Percentiles rank a stretch among this genome's conserved stretches.
Evolutionary conservation across 2,888 invertebrate species (phyloP).

Genomic region (Ichneumon xanthorius): DNA sequence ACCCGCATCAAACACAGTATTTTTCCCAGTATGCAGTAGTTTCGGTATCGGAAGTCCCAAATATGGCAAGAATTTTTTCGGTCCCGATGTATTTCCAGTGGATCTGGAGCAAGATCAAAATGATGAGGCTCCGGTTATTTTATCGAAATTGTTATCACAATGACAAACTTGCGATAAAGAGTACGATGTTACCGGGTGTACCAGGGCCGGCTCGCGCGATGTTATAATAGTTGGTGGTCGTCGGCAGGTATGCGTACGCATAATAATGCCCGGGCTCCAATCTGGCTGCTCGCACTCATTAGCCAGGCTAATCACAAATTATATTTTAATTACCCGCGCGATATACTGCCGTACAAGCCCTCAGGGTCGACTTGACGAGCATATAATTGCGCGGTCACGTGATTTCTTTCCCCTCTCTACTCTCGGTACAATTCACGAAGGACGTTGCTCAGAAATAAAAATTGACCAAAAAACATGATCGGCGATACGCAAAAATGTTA

Average conservation of each 20-base stretch:
- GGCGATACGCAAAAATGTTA: too few species aligned
- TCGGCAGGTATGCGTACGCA: conserved; percentile 72
- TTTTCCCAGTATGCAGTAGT: too few species aligned
- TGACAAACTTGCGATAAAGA: conserved; percentile 51
- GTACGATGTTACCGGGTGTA: conserved; percentile 47
- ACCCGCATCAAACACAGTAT: too few species aligned
- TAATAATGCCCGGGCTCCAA: conserved; percentile 68
- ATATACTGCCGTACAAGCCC: conserved; percentile 70
- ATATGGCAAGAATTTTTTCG: not conserved
- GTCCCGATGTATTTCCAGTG: conserved; percentile 8
- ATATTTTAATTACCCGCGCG: conserved; percentile 79
- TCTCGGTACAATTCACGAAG: conserved; percentile 7
- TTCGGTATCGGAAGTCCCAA: too few species aligned
- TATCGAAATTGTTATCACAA: not conserved
- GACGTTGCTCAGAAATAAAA: conserved; percentile 25
- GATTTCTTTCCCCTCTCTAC: conserved; percentile 37
- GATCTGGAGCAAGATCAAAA: conserved; percentile 32
- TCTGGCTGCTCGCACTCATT: conserved; percentile 78
- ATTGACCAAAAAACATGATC: too few species aligned
- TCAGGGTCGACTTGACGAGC: conserved; percentile 71
- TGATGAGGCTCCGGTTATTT: conserved; percentile 19
- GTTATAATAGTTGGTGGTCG: conserved; percentile 56
- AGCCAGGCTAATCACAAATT: conserved; percentile 79
- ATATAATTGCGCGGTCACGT: conserved; percentile 75
- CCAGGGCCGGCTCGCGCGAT: conserved; percentile 70